These are phyloP conservation scores for Augochlora pura DNA, from an alignment of 1,140 invertebrate species.

Conservation along the genomic window DNA sequence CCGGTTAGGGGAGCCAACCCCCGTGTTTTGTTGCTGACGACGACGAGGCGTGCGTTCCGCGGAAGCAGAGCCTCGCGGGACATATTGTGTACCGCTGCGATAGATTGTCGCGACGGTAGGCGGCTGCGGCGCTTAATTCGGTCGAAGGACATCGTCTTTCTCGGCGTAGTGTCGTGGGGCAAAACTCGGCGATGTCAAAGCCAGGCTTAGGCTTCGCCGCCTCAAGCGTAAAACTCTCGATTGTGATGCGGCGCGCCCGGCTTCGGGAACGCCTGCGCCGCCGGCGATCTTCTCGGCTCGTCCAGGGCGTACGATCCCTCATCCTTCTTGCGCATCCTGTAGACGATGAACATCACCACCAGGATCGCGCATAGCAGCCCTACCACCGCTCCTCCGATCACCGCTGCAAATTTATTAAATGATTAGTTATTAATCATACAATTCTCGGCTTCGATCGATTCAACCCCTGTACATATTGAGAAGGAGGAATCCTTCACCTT, in stretches of 20 bases:
- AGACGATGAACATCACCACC: slow-evolving; percentile 99
- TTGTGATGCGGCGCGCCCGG: slow-evolving; percentile 87
- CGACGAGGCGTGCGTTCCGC: slow-evolving; percentile 35
- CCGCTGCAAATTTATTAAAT: slow-evolving; percentile 86
- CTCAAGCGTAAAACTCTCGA: slow-evolving; percentile 97
- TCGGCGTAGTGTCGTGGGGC: slow-evolving; percentile 56
- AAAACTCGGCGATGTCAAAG: slow-evolving; percentile 61
- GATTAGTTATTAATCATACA: neutral
- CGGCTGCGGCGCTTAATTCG: slow-evolving; percentile 44
- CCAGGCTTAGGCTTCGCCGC: slow-evolving; percentile 65
- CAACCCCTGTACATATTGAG: no score
- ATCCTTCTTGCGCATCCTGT: slow-evolving; percentile 99
- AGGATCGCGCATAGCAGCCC: slow-evolving; percentile 98
- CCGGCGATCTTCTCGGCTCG: slow-evolving; percentile 96
- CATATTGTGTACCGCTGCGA: neutral
- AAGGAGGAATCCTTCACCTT: no score
- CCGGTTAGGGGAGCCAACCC: neutral
- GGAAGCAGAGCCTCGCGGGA: slow-evolving; percentile 17
- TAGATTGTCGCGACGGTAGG: slow-evolving; percentile 40
- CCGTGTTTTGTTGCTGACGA: no score
- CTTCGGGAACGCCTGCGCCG: slow-evolving; percentile 93
- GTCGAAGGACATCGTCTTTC: slow-evolving; percentile 49
- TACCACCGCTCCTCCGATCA: slow-evolving; percentile 98
- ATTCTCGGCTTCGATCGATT: neutral
- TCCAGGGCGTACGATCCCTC: slow-evolving; percentile 99